These are phyloP conservation scores for Phasianus colchicus DNA, from an alignment of 2,113 vertebrate species.

Conservation along the genomic window DNA sequence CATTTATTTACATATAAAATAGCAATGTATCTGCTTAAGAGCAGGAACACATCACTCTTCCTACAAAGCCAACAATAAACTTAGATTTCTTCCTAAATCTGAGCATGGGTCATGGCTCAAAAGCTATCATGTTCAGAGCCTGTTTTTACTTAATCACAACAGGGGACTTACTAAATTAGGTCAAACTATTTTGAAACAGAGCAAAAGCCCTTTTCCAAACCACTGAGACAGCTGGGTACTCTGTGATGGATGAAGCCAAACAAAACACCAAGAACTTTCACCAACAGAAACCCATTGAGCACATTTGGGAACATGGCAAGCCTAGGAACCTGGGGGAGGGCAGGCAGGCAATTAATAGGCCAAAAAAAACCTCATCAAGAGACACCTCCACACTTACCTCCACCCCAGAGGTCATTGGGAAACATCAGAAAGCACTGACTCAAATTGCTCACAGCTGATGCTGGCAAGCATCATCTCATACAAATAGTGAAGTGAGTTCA, in stretches of 20 bases:
- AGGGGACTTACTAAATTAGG: not conserved
- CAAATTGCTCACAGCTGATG: not conserved
- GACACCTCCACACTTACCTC: not conserved
- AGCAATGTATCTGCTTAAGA: not conserved
- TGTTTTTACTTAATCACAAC: not conserved
- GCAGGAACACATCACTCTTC: not conserved
- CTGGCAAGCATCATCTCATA: not conserved
- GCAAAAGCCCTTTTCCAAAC: not conserved
- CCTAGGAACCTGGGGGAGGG: not conserved
- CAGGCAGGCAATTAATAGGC: not conserved
- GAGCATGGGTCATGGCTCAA: not conserved
- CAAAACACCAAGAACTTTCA: not conserved
- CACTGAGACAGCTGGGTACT: not conserved
- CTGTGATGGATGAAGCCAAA: not conserved
- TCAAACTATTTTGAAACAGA: not conserved
- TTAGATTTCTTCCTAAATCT: not conserved
- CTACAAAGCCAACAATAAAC: not conserved
- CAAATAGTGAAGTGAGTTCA: not conserved
- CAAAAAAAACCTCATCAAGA: not conserved
- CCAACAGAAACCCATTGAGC: not conserved
- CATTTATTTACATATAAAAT: constrained; percentile 20
- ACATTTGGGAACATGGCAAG: not conserved
- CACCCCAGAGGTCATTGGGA: not conserved
- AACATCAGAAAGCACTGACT: not conserved
- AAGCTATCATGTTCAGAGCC: not conserved